Evolutionary conservation across 2,113 vertebrate species (phyloP).

Genomic region (Xenopus borealis): DNA sequence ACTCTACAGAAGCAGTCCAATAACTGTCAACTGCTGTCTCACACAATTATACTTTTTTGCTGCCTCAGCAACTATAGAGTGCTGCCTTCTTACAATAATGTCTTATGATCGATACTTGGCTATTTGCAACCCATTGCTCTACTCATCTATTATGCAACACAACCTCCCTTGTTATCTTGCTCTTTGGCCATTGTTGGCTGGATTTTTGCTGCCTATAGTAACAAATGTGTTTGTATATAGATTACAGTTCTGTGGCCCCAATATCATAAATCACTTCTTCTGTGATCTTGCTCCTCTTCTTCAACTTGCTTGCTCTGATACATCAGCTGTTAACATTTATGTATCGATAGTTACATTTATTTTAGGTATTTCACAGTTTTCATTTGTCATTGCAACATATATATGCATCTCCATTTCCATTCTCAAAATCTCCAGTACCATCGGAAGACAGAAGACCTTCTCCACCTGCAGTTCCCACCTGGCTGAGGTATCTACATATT

Average conservation of each 20-base stretch:
- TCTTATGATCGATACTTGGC: constrained; percentile 51
- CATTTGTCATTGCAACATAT: background rate
- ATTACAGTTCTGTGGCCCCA: constrained; percentile 6
- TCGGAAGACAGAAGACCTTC: constrained; percentile 12
- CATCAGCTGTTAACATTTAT: background rate
- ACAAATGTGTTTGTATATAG: background rate
- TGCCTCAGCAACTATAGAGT: constrained; percentile 46
- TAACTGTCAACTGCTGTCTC: constrained; percentile 44
- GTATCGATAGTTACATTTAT: background rate
- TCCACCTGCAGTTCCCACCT: constrained; percentile 32
- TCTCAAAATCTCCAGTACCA: background rate
- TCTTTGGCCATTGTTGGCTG: background rate
- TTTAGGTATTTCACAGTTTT: background rate
- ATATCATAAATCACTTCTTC: constrained; percentile 11
- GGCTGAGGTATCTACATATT: constrained; percentile 11
- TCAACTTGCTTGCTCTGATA: constrained; percentile 4
- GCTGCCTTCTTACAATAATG: constrained; percentile 51
- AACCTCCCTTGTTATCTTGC: constrained; percentile 6
- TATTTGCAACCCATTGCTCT: constrained; percentile 45
- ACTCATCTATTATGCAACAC: constrained; percentile 48
- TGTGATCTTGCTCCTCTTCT: constrained; percentile 12
- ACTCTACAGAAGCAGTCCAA: constrained; percentile 25
- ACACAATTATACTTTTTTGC: constrained; percentile 47
- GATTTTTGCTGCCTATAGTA: background rate
- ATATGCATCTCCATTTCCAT: constrained; percentile 1